Evolutionary conservation across 2,888 invertebrate species (phyloP).

Genomic region (Hyalella azteca): DNA sequence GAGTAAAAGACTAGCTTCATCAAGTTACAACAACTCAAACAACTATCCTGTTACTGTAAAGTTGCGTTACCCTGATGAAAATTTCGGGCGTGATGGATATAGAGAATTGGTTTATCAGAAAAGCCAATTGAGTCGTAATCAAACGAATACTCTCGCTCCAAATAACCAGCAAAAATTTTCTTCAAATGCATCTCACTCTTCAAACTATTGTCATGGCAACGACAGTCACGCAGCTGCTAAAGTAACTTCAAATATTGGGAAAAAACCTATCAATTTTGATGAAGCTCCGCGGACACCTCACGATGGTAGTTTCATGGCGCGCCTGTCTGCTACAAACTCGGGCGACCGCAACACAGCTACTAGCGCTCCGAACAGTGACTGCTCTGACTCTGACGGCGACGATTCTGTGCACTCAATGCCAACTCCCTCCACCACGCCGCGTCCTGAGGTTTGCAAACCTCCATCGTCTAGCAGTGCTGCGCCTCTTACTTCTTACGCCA

Average conservation of each 20-base stretch:
- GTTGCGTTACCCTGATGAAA: background rate
- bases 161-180: too few relatives aligned
- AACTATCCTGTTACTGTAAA: background rate
- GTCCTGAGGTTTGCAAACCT: conserved; percentile 54
- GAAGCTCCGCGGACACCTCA: conserved; percentile 55
- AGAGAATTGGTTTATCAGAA: conserved; percentile 9
- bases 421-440: conserved; percentile 66
- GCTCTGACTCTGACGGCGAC: conserved; percentile 78
- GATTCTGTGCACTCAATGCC: conserved; percentile 87
- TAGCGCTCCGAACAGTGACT: conserved; percentile 81
- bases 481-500: conserved; percentile 56
- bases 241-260: too few relatives aligned
- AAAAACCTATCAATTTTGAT: conserved; percentile 52
- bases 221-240: conserved; percentile 11
- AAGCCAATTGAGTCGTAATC: conserved; percentile 27
- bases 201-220: conserved; percentile 13
- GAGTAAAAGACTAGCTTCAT: background rate
- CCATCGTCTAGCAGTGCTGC: conserved; percentile 55
- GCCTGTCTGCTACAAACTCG: conserved; percentile 45
- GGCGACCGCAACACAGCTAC: conserved; percentile 69
- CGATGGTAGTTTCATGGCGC: conserved; percentile 48
- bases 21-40: background rate
- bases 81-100: background rate
- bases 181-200: background rate
- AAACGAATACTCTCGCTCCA: background rate